Percentiles rank a stretch among this genome's conserved stretches.
Evolutionary conservation across 2,113 vertebrate species (phyloP).

Genomic region (Mustelus asterias): DNA sequence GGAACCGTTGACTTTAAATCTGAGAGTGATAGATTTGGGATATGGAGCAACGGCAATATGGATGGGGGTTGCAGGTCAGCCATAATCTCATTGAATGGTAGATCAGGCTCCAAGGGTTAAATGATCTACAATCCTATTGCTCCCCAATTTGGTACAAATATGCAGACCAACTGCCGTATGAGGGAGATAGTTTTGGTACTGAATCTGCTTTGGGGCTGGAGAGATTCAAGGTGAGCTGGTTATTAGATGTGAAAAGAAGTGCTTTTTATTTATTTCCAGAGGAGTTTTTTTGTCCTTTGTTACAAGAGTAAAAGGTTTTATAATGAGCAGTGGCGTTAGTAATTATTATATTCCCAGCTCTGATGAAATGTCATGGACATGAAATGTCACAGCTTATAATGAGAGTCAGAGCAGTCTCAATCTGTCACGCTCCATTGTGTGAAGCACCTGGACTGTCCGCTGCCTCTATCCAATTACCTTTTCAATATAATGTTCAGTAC

Average conservation of each 20-base stretch:
- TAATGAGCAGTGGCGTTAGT: background rate
- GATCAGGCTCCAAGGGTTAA: too few species aligned
- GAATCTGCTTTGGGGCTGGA: too few species aligned
- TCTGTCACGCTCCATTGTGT: background rate
- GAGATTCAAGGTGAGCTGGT: background rate
- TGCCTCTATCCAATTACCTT: background rate
- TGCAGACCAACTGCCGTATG: too few species aligned
- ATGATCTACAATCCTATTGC: too few species aligned
- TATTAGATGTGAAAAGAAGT: background rate
- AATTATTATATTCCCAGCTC: background rate
- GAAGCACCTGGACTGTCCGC: background rate
- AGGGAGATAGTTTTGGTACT: too few species aligned
- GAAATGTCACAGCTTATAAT: background rate
- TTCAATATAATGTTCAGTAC: background rate
- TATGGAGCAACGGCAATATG: too few species aligned
- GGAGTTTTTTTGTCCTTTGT: background rate
- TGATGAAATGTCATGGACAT: background rate
- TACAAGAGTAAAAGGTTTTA: background rate
- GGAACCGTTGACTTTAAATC: too few species aligned
- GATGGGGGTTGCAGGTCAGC: too few species aligned
- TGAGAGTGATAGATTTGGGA: too few species aligned
- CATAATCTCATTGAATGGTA: too few species aligned
- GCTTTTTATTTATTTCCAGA: background rate
- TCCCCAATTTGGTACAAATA: too few species aligned
- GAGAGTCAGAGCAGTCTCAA: background rate